Percentiles rank a stretch among this genome's conserved stretches.
Evolutionary conservation across 1,140 invertebrate genomes (phyloP).

Genomic region (Drosophila pectinifera): DNA sequence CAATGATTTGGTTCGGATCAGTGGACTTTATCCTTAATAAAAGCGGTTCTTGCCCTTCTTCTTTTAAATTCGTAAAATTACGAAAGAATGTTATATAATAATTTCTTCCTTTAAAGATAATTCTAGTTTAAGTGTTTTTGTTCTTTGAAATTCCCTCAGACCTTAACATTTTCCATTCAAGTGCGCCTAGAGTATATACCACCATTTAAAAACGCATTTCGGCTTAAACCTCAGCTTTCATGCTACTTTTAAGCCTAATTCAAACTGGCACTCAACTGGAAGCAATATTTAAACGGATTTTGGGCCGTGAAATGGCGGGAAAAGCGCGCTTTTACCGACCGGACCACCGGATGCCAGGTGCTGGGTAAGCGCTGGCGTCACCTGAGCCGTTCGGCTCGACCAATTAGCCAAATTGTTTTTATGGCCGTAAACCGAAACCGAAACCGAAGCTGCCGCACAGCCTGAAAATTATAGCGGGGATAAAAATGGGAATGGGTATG

Average conservation of each 20-base stretch:
- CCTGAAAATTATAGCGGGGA: conserved; percentile 3
- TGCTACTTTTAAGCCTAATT: background rate
- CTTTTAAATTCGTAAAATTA: too few relatives aligned
- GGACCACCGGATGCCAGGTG: conserved; percentile 10
- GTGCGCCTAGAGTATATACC: too few relatives aligned
- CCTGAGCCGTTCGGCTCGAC: conserved; percentile 44
- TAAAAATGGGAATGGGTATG: background rate
- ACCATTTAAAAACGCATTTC: background rate
- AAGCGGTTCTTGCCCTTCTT: too few relatives aligned
- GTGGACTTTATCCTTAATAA: too few relatives aligned
- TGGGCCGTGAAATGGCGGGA: conserved; percentile 12
- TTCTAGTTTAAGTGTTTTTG: too few relatives aligned
- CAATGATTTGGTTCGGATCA: too few relatives aligned
- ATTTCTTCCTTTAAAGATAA: too few relatives aligned
- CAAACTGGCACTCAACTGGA: background rate
- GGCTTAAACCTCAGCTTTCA: background rate
- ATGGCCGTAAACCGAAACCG: conserved; percentile 40
- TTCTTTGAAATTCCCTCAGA: too few relatives aligned
- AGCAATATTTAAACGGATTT: conserved; percentile 3
- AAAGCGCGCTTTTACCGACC: conserved; percentile 26
- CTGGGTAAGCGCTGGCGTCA: conserved; percentile 14
- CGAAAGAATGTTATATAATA: too few relatives aligned
- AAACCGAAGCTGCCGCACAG: conserved; percentile 32
- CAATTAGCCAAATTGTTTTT: conserved; percentile 82
- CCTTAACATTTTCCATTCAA: too few relatives aligned